Evolutionary conservation across 2,888 invertebrate species (phyloP), one percentile per base, ranked within the genome.

Genomic region (Osmoderma eremita): DNA sequence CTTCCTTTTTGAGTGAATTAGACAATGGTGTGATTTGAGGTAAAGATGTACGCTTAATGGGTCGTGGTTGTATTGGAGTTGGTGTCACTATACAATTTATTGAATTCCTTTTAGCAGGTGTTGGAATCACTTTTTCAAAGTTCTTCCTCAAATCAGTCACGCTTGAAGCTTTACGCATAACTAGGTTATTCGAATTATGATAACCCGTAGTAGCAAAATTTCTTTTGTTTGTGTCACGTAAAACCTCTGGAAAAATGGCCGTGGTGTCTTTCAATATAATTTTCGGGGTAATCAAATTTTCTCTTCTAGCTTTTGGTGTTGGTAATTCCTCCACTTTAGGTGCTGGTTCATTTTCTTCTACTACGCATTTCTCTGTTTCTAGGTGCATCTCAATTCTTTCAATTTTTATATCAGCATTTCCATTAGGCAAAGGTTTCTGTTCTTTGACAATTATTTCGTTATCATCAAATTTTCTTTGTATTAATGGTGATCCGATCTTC

Each of bases 401-500:
- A n/a, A 17, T 8, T 49, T 38, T 49, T 18, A n/a, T 3, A 2
- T 22, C 49, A 18, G n/a, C 3, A 39, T 30, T 36, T 8, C 24
- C 22, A 49, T 48, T 48, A 12, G 50, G 5, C 4, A 38, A 3
- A 48, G 13, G 3, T 56, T 48, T 45, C 4, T 36, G 24, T 36
- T 39, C 36, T 53, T 62, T 48, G 12, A 39, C 13, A 12, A 12
- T 67, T 36, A 24, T 17, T 15, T 62, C 56, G 22, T 88, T 87
- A 76, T 90, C 89, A 68, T 88, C 84, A 80, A 90, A 88, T 78
- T 90, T 90, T 70, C 91, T 85, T 82, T 91, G 90, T 75, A 91
- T 88, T 71, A 91, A 85, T 50, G 91, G 88, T 48, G 90, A 91
- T 54, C 90, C 89, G 13, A 87, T 85, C 75, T 90, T 91, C 65